phyloP scores from a whole-genome alignment of 2,113 vertebrate genomes.

The Oceanodroma tethys region DNA sequence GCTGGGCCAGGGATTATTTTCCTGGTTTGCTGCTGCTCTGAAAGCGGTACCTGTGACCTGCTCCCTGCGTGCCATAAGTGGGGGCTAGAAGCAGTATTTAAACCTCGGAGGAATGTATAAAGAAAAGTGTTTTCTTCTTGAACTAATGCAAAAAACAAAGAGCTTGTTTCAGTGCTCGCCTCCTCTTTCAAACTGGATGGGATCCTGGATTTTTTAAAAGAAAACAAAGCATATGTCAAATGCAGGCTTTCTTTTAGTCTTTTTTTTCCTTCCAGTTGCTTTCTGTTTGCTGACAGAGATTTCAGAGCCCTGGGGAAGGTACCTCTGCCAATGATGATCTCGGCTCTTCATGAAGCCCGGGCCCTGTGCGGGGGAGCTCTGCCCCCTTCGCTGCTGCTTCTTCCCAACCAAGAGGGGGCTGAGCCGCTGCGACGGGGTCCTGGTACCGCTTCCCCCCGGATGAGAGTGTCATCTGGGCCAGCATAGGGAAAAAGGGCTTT shows the following conservation, averaged over 20 bases:
- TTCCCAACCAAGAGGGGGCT: not conserved
- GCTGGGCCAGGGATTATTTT: not conserved
- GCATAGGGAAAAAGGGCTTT: not conserved
- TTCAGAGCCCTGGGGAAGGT: not conserved
- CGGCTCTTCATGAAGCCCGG: rapidly evolving
- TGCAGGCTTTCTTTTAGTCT: not conserved
- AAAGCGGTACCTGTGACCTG: not conserved
- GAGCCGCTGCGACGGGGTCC: not conserved
- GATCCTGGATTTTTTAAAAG: conserved; percentile 13
- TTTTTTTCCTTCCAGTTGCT: not conserved
- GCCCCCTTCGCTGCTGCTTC: rapidly evolving
- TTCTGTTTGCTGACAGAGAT: conserved; percentile 12
- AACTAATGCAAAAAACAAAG: conserved; percentile 15
- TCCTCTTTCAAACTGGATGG: not conserved
- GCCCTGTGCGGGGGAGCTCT: not conserved
- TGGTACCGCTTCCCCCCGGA: rapidly evolving
- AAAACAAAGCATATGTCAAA: conserved; percentile 41
- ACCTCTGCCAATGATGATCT: not conserved
- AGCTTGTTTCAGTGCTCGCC: not conserved
- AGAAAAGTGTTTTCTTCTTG: not conserved
- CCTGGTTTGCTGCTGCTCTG: not conserved
- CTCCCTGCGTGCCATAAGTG: not conserved
- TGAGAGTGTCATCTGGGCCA: not conserved
- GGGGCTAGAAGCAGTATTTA: not conserved
- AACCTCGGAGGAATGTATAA: not conserved